Evolutionary conservation across 2,797 vertebrate genomes (phyloP), one percentile per base, ranked within the genome.

Genomic region (Diplodus sargus): DNA sequence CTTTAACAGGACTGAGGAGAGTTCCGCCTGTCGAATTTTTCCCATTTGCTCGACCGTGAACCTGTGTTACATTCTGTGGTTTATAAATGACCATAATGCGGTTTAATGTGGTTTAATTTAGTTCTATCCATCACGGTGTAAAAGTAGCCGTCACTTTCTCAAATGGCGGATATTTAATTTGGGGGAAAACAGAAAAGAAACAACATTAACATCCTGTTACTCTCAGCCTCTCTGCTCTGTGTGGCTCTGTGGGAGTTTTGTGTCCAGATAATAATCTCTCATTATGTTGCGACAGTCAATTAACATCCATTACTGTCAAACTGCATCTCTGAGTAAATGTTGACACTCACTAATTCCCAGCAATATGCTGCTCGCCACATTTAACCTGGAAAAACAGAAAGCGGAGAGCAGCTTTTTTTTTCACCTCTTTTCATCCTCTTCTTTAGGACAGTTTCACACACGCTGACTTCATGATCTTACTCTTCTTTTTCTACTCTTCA

Each of bases 221-320:
- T 49, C 56, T 75, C 57, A 0, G 83, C 59, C 22, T 22, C 73
- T 59, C 30, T 2, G 64, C 67, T 61, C 52, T 5, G 52, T 49
- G n/a, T 17, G 67, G 49, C 76, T 88, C 84, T 82, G 86, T 89
- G 90, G 88, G 90, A 91, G 79, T 86, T 90, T 88, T 72, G 59
- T 45, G 62, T 62, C 18, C 81, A 64, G 90, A 90, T 92, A 89
- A 90, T 89, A 64, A 89, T 87, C 89, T 84, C 87, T 86, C 80
- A 90, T 92, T 90, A 89, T 86, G 81, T 88, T 69, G 84, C 87
- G 86, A 25, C 86, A 83, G 83, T 92, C 86, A 85, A 85, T 92
- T 91, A 89, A 84, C 87, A 81, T 89, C 91, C 84, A 90, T 91
- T 91, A 89, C 85, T 89, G 89, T 91, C 90, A 89, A 71, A 68